phyloP scores from a whole-genome alignment of 2,888 invertebrate species.

The Vesta saturnalis region DNA sequence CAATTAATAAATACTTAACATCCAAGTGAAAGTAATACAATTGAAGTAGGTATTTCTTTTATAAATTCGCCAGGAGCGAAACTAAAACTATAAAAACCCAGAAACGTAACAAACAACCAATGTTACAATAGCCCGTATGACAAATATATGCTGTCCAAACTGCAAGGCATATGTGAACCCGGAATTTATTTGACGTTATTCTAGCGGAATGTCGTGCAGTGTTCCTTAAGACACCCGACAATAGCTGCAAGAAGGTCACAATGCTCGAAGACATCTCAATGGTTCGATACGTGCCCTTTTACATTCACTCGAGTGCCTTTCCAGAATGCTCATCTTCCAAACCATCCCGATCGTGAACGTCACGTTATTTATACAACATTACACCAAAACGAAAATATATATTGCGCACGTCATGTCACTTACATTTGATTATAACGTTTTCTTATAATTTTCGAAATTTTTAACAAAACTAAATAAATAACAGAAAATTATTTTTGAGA shows the following conservation, averaged over 20 bases:
- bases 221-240: constrained; percentile 35
- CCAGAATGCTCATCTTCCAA: constrained; percentile 42
- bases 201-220: constrained; percentile 37
- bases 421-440: too few relatives aligned
- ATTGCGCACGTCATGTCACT: not conserved
- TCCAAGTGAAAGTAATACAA: too few relatives aligned
- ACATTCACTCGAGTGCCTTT: constrained; percentile 46
- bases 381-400: constrained; percentile 1
- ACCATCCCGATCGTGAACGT: constrained; percentile 40
- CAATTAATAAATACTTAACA: too few relatives aligned
- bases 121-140: constrained; percentile 26
- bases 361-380: constrained; percentile 42
- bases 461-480: too few relatives aligned
- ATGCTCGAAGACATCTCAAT: constrained; percentile 65
- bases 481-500: too few relatives aligned
- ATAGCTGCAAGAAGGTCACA: constrained; percentile 40
- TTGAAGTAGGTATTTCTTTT: too few relatives aligned
- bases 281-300: constrained; percentile 61
- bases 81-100: constrained; percentile 14
- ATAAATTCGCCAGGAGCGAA: constrained; percentile 3
- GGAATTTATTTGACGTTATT: constrained; percentile 29
- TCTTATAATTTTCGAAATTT: too few relatives aligned
- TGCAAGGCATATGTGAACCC: constrained; percentile 29
- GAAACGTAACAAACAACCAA: too few relatives aligned
- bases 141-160: constrained; percentile 31